Conservation (phyloP, 2,888 invertebrate genomes). For the Glyphotaelius pellucidus region DNA sequence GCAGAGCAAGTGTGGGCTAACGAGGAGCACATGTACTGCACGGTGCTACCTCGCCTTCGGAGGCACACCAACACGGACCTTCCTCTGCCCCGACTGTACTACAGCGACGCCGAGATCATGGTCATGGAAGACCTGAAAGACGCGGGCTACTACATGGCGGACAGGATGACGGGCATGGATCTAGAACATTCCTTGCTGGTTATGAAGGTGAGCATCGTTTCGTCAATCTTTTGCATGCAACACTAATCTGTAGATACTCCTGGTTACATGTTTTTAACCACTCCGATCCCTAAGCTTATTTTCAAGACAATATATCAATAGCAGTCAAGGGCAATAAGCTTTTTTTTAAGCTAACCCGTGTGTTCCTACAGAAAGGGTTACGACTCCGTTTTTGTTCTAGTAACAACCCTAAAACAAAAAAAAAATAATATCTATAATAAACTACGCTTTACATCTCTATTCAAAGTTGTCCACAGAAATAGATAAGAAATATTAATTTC, state of each 20-base stretch:
- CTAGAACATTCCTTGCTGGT: slow-evolving; percentile 60
- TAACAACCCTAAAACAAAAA: too few species aligned
- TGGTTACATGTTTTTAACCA: not conserved
- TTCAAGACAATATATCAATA: too few species aligned
- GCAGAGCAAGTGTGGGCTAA: slow-evolving; percentile 62
- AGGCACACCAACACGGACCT: slow-evolving; percentile 47
- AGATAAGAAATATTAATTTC: too few species aligned
- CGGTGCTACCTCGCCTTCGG: slow-evolving; percentile 54
- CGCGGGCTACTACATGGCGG: slow-evolving; percentile 57
- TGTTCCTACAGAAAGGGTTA: too few species aligned
- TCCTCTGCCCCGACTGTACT: slow-evolving; percentile 59
- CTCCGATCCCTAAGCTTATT: too few species aligned
- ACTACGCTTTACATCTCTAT: too few species aligned
- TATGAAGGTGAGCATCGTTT: slow-evolving; percentile 58
- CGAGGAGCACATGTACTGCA: slow-evolving; percentile 62
- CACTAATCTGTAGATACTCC: not conserved
- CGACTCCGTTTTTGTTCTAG: too few species aligned
- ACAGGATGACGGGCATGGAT: slow-evolving; percentile 58
- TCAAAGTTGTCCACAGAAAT: too few species aligned
- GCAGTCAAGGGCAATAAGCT: too few species aligned
- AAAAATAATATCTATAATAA: too few species aligned
- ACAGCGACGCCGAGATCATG: slow-evolving; percentile 57
- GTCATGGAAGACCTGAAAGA: slow-evolving; percentile 63
- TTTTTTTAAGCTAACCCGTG: too few species aligned
- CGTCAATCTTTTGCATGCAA: not conserved